Conservation (phyloP, 2,797 vertebrate genomes). For the Bucorvus abyssinicus region DNA sequence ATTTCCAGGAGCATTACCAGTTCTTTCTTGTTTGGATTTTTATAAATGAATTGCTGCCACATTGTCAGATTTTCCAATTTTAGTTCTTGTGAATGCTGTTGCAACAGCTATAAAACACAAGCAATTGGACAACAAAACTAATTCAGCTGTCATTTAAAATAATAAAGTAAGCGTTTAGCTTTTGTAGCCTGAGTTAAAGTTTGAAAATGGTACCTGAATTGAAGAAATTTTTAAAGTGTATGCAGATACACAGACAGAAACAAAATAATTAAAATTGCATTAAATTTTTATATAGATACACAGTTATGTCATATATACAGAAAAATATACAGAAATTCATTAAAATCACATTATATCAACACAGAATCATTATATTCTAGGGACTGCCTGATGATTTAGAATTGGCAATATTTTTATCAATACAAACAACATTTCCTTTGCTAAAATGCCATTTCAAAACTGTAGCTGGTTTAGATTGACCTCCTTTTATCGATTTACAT, state of each 20-base stretch:
- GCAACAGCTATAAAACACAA: not conserved
- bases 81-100: not conserved
- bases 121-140: conserved; percentile 16
- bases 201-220: not conserved
- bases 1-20: not conserved
- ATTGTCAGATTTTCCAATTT: not conserved
- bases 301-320: not conserved
- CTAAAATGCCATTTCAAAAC: conserved; percentile 30
- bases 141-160: conserved; percentile 6
- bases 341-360: not conserved
- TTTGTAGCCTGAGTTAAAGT: not conserved
- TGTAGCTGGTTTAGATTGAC: conserved; percentile 21
- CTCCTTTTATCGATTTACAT: conserved; percentile 46
- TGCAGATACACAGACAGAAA: not conserved
- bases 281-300: not conserved
- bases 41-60: not conserved
- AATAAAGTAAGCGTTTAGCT: not conserved
- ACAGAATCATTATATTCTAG: not conserved
- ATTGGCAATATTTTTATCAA: conserved; percentile 37
- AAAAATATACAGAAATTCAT: not conserved
- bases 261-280: conserved; percentile 6
- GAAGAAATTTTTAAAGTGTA: not conserved
- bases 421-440: conserved; percentile 55
- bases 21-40: not conserved
- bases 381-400: not conserved